These are phyloP conservation scores for Heterotis niloticus DNA, from an alignment of 2,113 vertebrate species.

Conservation along the genomic window DNA sequence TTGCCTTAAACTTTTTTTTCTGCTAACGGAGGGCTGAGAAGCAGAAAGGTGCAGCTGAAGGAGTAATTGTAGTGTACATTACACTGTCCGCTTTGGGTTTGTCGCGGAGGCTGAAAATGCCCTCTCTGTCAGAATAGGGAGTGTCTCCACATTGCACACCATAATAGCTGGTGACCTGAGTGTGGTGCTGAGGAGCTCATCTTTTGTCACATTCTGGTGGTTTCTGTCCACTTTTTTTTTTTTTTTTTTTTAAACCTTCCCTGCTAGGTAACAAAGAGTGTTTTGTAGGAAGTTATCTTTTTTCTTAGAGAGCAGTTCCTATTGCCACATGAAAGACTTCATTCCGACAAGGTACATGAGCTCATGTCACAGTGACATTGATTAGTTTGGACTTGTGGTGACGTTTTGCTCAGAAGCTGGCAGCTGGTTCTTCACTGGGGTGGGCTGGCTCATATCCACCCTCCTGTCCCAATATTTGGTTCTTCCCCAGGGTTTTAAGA, in stretches of 20 bases:
- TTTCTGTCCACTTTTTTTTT: neutral
- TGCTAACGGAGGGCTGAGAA: neutral
- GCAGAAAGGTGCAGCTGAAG: neutral
- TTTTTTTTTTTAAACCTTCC: too few relatives aligned
- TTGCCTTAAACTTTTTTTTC: neutral
- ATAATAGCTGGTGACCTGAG: neutral
- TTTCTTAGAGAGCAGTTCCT: slow-evolving; percentile 10
- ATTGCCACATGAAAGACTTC: neutral
- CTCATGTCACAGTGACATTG: too few relatives aligned
- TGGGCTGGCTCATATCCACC: neutral
- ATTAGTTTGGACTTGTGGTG: too few relatives aligned
- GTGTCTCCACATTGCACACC: slow-evolving; percentile 4
- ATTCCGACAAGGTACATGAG: neutral
- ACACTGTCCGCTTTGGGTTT: neutral
- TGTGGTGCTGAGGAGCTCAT: neutral
- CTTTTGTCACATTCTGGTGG: slow-evolving; percentile 1
- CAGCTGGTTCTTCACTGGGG: too few relatives aligned
- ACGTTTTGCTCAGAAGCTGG: too few relatives aligned
- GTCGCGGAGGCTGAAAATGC: neutral
- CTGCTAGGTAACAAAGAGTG: neutral
- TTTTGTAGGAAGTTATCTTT: neutral
- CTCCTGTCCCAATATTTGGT: too few relatives aligned
- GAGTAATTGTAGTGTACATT: neutral
- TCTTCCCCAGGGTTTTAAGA: too few relatives aligned
- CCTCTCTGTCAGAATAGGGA: neutral